Evolutionary conservation across 2,797 vertebrate genomes (phyloP), one percentile per base, ranked within the genome.

Genomic region (Thripadectes ignobilis): DNA sequence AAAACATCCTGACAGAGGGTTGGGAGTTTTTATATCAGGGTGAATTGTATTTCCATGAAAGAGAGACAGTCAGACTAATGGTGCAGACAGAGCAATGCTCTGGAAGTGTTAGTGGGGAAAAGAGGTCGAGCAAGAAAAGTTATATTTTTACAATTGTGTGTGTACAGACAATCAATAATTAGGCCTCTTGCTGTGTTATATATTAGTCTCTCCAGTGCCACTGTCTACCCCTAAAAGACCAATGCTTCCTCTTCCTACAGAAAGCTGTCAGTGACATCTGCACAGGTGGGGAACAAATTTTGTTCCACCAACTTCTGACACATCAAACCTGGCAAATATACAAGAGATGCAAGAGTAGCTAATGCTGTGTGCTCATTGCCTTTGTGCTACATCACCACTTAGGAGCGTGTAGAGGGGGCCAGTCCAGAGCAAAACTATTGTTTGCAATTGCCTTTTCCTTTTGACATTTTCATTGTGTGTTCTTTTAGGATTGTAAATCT

Each of bases 381-480:
- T 94, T 93, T 95, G 93, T 93, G 92, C 81, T 69, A 54, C 77
- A 81, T 22, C 93, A 39, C 91, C 38, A 10, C 91, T 51, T 49
- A 83, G 93, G 75, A 79, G 57, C 52, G 18, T 20, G 69, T 3
- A 77, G 92, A 93, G 85, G 49, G 89, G 90, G 85, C 76, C 94
- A 93, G 93, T 54, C 96, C 92, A 90, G 93, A 91, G 87, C 69
- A 80, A 89, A 93, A 95, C 95, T 88, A 93, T 96, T 97, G 92
- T 94, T 96, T 96, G 95, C 93, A 83, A 88, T 88, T 91, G 89
- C 91, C 84, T 96, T 93, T 95, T 91, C 92, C 96, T 93, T 92
- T 95, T 96, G 95, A 93, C 95, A 93, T 89, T 95, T 95, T 91
- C 94, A 90, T 92, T 88, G 85, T 94, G 18, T 14, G 76, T 94